Evolutionary conservation across 1,140 invertebrate species (phyloP).

Genomic region (Yoshiicerus persimilis): DNA sequence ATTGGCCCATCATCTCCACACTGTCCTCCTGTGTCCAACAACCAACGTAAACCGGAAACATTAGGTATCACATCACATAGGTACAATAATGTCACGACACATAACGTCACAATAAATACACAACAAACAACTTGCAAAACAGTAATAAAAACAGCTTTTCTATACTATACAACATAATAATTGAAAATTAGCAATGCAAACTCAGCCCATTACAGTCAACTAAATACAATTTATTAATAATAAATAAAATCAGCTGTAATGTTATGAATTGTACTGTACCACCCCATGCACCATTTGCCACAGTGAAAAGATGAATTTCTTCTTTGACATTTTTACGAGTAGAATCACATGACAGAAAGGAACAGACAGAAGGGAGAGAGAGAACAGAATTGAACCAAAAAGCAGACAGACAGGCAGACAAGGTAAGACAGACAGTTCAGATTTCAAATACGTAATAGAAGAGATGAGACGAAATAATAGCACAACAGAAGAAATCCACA

Average conservation of each 20-base stretch:
- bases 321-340: background rate
- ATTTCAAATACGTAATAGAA: background rate
- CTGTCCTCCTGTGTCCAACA: slow-evolving; percentile 64
- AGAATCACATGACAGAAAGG: background rate
- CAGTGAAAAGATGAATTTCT: background rate
- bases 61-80: slow-evolving; percentile 26
- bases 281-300: background rate
- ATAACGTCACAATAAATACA: background rate
- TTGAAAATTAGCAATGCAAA: slow-evolving; percentile 14
- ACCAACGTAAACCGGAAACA: slow-evolving; percentile 53
- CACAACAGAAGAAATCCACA: background rate
- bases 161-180: background rate
- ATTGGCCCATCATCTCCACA: slow-evolving; percentile 79
- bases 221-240: background rate
- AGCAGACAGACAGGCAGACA: background rate
- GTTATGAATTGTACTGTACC: background rate
- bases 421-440: background rate
- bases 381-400: background rate
- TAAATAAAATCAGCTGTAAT: background rate
- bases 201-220: background rate
- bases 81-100: slow-evolving; percentile 8
- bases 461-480: background rate
- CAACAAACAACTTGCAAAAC: slow-evolving; percentile 13
- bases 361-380: background rate
- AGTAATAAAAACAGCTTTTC: background rate